Percentiles rank a stretch among this genome's conserved stretches.
Conservation (phyloP, 2,888 invertebrate species). For the Leptopilina myrica region DNA sequence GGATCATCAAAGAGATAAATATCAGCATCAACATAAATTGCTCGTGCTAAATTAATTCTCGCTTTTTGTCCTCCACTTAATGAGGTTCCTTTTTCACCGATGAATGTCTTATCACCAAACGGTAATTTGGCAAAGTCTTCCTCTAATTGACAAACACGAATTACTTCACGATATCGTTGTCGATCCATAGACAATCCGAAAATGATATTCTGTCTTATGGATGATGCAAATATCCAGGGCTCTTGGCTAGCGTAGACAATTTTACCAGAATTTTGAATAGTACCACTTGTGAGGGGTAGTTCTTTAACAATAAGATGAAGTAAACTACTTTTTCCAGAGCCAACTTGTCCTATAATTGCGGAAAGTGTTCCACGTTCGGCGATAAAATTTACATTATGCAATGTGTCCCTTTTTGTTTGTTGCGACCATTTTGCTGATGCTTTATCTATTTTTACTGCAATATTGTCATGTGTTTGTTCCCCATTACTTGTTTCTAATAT, state of each 20-base stretch:
- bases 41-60: constrained; percentile 83
- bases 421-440: constrained; percentile 84
- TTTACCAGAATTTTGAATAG: constrained; percentile 80
- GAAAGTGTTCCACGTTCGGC: constrained; percentile 82
- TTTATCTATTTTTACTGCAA: constrained; percentile 78
- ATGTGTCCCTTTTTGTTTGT: constrained; percentile 81
- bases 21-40: constrained; percentile 85
- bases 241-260: constrained; percentile 89
- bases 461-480: constrained; percentile 55
- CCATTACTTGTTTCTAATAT: not conserved
- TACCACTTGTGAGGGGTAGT: constrained; percentile 82
- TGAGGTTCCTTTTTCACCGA: constrained; percentile 89
- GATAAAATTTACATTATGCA: constrained; percentile 82
- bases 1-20: constrained; percentile 89
- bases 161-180: constrained; percentile 77
- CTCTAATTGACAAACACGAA: constrained; percentile 83
- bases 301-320: constrained; percentile 81
- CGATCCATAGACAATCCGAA: constrained; percentile 71
- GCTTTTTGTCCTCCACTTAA: constrained; percentile 92
- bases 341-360: constrained; percentile 83
- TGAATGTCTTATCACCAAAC: constrained; percentile 85
- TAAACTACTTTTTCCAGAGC: constrained; percentile 81
- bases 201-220: constrained; percentile 81
- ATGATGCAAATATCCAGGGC: constrained; percentile 88
- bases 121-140: constrained; percentile 86